These are phyloP conservation scores for Morinoia aosen DNA, from an alignment of 2,888 invertebrate species.

Conservation along the genomic window DNA sequence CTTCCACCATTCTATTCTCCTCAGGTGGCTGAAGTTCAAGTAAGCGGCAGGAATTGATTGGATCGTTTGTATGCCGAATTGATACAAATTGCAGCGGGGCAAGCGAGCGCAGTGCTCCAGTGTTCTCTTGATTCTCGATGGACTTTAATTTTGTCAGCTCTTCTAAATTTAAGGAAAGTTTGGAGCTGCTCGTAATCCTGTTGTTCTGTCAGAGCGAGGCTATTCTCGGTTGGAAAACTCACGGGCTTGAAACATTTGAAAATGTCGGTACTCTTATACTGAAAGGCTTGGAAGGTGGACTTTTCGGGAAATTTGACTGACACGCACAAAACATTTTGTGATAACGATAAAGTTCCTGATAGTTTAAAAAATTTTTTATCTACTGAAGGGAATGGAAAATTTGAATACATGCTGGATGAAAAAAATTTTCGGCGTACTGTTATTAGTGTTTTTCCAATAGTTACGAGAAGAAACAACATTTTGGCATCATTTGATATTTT, in stretches of 20 bases:
- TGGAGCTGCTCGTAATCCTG: not conserved
- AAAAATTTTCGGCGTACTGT: not conserved
- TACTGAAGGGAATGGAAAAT: too few species aligned
- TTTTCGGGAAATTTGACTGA: too few species aligned
- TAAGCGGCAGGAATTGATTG: constrained; percentile 33
- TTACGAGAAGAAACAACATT: not conserved
- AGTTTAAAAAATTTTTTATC: too few species aligned
- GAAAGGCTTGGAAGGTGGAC: too few species aligned
- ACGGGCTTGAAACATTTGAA: not conserved
- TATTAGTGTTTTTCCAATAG: not conserved
- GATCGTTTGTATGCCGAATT: constrained; percentile 20
- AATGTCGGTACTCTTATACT: not conserved
- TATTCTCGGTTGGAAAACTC: not conserved
- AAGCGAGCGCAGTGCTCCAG: not conserved
- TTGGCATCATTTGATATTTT: not conserved
- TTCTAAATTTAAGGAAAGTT: not conserved
- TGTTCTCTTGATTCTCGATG: not conserved
- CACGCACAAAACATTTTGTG: too few species aligned
- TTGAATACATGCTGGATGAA: not conserved
- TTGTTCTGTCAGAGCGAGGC: not conserved
- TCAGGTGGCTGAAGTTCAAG: constrained; percentile 30
- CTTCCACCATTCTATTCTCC: constrained; percentile 7
- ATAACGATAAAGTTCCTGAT: too few species aligned
- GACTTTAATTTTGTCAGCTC: not conserved
- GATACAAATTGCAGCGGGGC: not conserved